phyloP scores from a whole-genome alignment of 2,888 invertebrate genomes.

The Hypolimnas misippus region DNA sequence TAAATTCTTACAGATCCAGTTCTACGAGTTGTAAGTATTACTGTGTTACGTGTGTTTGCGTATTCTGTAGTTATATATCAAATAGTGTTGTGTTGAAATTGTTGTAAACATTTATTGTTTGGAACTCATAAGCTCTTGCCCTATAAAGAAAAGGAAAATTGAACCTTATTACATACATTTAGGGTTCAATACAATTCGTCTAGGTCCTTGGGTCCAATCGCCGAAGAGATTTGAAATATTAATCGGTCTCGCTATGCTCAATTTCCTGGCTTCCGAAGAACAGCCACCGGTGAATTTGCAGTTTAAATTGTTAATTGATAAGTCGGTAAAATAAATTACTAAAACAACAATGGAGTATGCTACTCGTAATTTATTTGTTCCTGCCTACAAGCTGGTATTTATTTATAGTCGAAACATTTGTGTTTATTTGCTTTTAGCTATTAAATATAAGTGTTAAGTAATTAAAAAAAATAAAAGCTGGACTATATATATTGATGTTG shows the following conservation, averaged over 20 bases:
- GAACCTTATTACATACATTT: conserved; percentile 45
- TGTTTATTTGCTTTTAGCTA: too few species aligned
- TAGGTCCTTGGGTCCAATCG: conserved; percentile 58
- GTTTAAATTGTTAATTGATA: conserved; percentile 22
- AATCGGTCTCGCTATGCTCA: conserved; percentile 78
- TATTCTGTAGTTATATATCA: not conserved
- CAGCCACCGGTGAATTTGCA: conserved; percentile 60
- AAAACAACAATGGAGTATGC: not conserved
- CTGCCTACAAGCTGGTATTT: too few species aligned
- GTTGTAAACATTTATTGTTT: conserved; percentile 6
- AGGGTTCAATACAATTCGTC: conserved; percentile 41
- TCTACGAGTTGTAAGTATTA: too few species aligned
- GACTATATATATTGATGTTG: too few species aligned
- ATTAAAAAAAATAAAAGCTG: too few species aligned
- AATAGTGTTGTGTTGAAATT: not conserved
- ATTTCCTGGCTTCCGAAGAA: conserved; percentile 79
- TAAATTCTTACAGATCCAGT: too few species aligned
- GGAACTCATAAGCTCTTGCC: not conserved
- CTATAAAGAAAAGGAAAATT: conserved; percentile 40
- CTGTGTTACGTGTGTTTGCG: too few species aligned
- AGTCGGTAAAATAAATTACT: conserved; percentile 7
- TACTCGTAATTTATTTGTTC: not conserved
- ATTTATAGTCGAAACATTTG: too few species aligned
- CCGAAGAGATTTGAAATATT: conserved; percentile 79
- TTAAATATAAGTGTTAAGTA: too few species aligned